Base-by-base conservation (phyloP, 2,888 invertebrate species). In the Rhogogaster chlorosoma region DNA sequence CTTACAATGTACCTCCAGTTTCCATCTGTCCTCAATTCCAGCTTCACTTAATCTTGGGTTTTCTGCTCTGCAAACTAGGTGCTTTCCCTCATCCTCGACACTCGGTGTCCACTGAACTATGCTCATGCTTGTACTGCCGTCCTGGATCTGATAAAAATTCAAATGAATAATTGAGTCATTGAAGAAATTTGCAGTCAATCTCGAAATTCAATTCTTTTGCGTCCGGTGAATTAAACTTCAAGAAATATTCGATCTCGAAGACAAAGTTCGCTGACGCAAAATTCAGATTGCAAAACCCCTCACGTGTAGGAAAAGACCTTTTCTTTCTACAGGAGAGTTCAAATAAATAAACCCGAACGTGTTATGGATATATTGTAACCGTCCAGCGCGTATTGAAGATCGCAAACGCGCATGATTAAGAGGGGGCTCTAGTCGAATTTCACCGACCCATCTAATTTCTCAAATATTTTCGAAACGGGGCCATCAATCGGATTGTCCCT, bases 1-100 rank as follows among this genome's bases (percentile, higher is more conserved):
- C 98, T 98, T 95, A 98, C 98, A 98, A 94, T 97, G 97, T 90
- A 98, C 98, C 93, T 97, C 96, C 91, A 98, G 95, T 91, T 96
- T 95, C 97, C 97, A 97, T 94, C 97, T 97, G 94, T 98, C 97
- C 94, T 98, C 98, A 87, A 98, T 96, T 87, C 96, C 96, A 87
- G 97, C 97, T 93, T 97, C 97, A 86, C 96, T 96, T 92, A 98
- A 97, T 94, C 96, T 96, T 93, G 97, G 97, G 95, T 98, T 98
- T 94, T 97, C 97, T 80, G 98, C 97, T 88, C 97, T 96, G 94
- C 98, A 98, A 89, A 97, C 97, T 94, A 98, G 95, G 95, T 97
- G 97, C 94, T 97, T 98, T 89, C 98, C 98, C 93, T 98, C 98
- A 94, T 98, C 98, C 92, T 98, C 98, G 90, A 97, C 96, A 89